Evolutionary conservation across 2,888 invertebrate species (phyloP).

Genomic region (Amblyjoppa fuscipennis): DNA sequence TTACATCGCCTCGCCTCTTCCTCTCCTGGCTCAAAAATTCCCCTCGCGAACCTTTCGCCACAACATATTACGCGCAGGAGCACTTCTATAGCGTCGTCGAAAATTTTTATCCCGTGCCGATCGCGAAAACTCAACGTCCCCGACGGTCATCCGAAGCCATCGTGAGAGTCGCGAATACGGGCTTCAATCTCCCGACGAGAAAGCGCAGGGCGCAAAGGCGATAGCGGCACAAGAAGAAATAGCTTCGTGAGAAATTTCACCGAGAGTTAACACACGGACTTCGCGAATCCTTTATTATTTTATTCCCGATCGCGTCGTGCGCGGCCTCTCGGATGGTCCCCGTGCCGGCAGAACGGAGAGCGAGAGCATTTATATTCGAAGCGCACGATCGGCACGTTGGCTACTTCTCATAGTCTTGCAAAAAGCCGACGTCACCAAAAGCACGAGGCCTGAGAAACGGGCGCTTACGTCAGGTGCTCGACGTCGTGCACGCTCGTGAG

Average conservation of each 20-base stretch:
- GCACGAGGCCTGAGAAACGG: conserved; percentile 32
- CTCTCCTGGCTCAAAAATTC: conserved; percentile 39
- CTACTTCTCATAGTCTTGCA: conserved; percentile 46
- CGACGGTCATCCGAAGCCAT: conserved; percentile 47
- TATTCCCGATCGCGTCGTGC: not conserved
- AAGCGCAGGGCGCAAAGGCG: not conserved
- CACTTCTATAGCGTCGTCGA: not conserved
- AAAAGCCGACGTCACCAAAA: conserved; percentile 72
- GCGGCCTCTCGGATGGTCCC: conserved; percentile 15
- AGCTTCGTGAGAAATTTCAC: conserved; percentile 55
- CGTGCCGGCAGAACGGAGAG: not conserved
- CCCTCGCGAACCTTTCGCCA: conserved; percentile 50
- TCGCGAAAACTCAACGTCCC: conserved; percentile 47
- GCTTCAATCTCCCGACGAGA: conserved; percentile 37
- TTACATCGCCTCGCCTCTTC: conserved; percentile 41
- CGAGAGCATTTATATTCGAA: conserved; percentile 66
- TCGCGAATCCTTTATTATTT: conserved; percentile 23
- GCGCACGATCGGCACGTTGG: conserved; percentile 46
- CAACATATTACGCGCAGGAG: conserved; percentile 40
- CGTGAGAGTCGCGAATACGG: conserved; percentile 29
- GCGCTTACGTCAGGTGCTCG: conserved; percentile 65
- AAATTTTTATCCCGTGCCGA: conserved; percentile 42
- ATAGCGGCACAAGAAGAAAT: not conserved
- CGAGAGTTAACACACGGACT: not conserved
- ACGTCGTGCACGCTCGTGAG: not conserved